Base-by-base conservation (phyloP, 1,140 invertebrate species). In the Potamilus streckersoni region DNA sequence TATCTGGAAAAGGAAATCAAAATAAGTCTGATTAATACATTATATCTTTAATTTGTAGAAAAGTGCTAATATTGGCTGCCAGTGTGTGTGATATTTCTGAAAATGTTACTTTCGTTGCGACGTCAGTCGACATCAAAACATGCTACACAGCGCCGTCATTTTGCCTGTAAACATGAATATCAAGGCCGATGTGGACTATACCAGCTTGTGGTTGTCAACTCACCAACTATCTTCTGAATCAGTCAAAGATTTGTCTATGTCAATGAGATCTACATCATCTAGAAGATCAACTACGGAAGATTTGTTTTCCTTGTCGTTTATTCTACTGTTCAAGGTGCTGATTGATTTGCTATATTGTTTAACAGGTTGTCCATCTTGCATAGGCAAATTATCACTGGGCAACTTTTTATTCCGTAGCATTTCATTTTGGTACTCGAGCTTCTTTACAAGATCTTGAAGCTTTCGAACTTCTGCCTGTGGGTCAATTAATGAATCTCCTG, bases 361-460 rank as follows among this genome's bases (percentile, higher is more conserved):
- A 31, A 49, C 38, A 49, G 38, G 68, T 72, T 60, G 71, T 70
- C 17, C 80, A 27, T 72, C 79, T 80, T 23, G 79, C 79, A 49
- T 64, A 66, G 58, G 79, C 78, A 64, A 74, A 75, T 74, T 49
- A 49, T 49, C 38, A 49, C 38, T 11, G 38, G 38, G 38, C 38
- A 49, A 49, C 38, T 89, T 84, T 79, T 87, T 88, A 61, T 80
- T 85, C 76, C 88, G 78, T 49, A 90, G 71, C 38, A 89, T 82
- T 79, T 89, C 88, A 83, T 90, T 90, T 74, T 90, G 89, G 31
- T 85, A 80, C 75, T 90, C 89, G 64, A 90, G 79, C 79, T 90
- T 87, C 72, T 88, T 88, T 23, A 90, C 90, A 69, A 90, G 80
- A 67, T 89, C 87, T 78, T 90, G 89, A 63, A 90, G 83, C 80